Percentiles rank a stretch among this genome's conserved stretches.
Evolutionary conservation across 2,888 invertebrate genomes (phyloP).

Genomic region (Pasiphila rectangulata): DNA sequence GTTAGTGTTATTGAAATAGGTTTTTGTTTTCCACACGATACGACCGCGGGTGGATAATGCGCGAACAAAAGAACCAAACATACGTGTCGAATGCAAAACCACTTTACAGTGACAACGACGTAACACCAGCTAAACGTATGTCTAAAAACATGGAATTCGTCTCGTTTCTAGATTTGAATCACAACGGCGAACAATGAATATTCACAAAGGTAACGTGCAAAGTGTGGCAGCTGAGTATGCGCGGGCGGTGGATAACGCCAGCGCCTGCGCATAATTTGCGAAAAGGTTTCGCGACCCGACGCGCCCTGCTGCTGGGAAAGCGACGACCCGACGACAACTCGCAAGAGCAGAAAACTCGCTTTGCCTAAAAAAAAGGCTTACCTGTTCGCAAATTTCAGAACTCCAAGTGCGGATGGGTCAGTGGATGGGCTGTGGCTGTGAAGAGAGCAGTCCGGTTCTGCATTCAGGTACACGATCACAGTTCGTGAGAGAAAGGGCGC

Average conservation of each 20-base stretch:
- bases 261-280: slow-evolving; percentile 46
- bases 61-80: slow-evolving; percentile 72
- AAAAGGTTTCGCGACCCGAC: slow-evolving; percentile 39
- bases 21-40: slow-evolving; percentile 61
- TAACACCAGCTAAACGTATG: slow-evolving; percentile 40
- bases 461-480: slow-evolving; percentile 78
- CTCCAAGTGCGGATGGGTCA: slow-evolving; percentile 58
- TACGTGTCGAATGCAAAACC: slow-evolving; percentile 65
- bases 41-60: slow-evolving; percentile 57
- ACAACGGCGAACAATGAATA: slow-evolving; percentile 48
- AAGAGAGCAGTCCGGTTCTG: slow-evolving; percentile 76
- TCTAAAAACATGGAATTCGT: slow-evolving; percentile 38
- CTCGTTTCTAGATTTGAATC: slow-evolving; percentile 37
- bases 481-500: slow-evolving; percentile 79
- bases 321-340: slow-evolving; percentile 49
- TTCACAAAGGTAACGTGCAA: slow-evolving; percentile 55
- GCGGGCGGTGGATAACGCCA: slow-evolving; percentile 47
- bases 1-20: slow-evolving; percentile 53
- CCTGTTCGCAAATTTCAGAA: slow-evolving; percentile 59
- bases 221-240: slow-evolving; percentile 35
- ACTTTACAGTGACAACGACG: slow-evolving; percentile 60
- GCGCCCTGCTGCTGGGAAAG: slow-evolving; percentile 28
- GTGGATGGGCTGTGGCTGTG: slow-evolving; percentile 56
- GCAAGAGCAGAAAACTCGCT: slow-evolving; percentile 59
- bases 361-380: slow-evolving; percentile 53